These are phyloP conservation scores for Sakesphorus luctuosus DNA, from an alignment of 2,113 vertebrate species.

Conservation along the genomic window DNA sequence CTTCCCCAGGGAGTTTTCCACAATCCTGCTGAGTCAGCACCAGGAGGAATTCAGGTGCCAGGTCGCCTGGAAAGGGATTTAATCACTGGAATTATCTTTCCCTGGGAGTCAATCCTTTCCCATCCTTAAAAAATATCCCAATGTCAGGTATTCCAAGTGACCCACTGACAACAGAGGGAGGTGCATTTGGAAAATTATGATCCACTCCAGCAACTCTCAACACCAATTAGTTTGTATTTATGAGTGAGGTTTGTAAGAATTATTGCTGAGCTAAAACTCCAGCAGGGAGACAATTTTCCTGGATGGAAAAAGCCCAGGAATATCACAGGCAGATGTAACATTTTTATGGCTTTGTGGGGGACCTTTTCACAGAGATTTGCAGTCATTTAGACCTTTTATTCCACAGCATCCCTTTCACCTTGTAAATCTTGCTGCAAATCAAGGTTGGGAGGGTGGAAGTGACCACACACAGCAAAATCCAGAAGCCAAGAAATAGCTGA, in stretches of 20 bases:
- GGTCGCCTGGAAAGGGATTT: not conserved
- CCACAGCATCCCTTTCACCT: not conserved
- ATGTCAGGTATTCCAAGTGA: not conserved
- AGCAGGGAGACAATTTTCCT: not conserved
- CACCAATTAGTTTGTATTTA: constrained; percentile 4
- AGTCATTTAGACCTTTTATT: not conserved
- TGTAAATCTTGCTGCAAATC: not conserved
- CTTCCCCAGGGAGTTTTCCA: not conserved
- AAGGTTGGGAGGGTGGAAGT: not conserved
- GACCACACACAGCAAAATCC: not conserved
- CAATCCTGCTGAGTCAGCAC: not conserved
- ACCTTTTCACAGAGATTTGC: not conserved
- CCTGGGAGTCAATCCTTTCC: not conserved
- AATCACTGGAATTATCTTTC: not conserved
- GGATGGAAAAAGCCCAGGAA: not conserved
- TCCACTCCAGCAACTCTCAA: not conserved
- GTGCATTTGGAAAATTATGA: not conserved
- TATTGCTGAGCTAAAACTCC: not conserved
- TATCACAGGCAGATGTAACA: constrained; percentile 18
- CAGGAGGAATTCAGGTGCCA: not conserved
- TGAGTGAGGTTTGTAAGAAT: not conserved
- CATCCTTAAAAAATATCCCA: not conserved
- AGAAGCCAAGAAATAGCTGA: not conserved
- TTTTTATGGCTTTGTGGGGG: constrained; percentile 46
- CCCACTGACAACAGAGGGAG: not conserved